Conservation (phyloP, 2,888 invertebrate species). For the Pseudococcus viburni region DNA sequence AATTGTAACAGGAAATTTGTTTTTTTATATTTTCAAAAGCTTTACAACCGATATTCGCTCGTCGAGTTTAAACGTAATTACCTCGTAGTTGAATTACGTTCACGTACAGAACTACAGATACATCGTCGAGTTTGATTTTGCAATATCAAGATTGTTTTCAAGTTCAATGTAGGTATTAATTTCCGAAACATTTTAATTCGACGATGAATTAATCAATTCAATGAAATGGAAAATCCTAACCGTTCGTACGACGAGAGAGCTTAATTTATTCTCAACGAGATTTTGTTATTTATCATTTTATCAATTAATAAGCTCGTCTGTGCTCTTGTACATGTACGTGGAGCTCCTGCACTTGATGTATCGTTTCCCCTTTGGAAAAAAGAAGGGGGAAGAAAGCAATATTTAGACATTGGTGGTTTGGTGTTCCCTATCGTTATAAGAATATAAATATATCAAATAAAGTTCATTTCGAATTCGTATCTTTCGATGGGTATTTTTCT, state of each 20-base stretch:
- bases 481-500: not conserved
- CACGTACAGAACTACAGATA: not conserved
- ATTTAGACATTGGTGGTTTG: not conserved
- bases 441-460: not conserved
- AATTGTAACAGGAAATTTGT: slow-evolving; percentile 42
- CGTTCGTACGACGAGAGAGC: not conserved
- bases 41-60: not conserved
- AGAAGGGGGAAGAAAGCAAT: not conserved
- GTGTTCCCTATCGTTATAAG: not conserved
- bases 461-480: not conserved
- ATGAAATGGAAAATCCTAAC: slow-evolving; percentile 15
- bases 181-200: slow-evolving; percentile 37
- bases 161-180: slow-evolving; percentile 7
- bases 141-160: not conserved
- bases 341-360: not conserved
- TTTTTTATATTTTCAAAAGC: slow-evolving; percentile 34
- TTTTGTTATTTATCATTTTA: slow-evolving; percentile 5
- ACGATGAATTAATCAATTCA: slow-evolving; percentile 30
- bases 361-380: not conserved
- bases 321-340: not conserved
- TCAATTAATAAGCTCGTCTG: slow-evolving; percentile 11
- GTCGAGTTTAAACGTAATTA: not conserved
- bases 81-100: not conserved
- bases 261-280: slow-evolving; percentile 1
- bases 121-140: not conserved